phyloP scores from a whole-genome alignment of 2,113 vertebrate genomes.

The Rafetus swinhoei region DNA sequence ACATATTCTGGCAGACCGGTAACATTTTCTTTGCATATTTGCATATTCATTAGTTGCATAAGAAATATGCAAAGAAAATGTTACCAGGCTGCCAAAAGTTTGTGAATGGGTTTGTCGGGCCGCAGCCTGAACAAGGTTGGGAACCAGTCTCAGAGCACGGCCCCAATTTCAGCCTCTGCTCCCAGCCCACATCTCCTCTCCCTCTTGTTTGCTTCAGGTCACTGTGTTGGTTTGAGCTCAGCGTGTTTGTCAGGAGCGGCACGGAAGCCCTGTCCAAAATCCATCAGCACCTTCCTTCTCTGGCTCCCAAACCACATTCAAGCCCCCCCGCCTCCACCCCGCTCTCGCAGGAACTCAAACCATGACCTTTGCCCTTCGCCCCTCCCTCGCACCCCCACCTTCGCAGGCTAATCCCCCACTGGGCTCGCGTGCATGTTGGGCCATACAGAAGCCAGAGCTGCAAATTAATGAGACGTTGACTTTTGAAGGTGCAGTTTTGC shows the following conservation, averaged over 20 bases:
- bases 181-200: no score
- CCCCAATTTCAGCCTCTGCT: background rate
- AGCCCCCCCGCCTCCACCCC: accelerated
- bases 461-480: background rate
- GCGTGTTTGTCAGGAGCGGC: background rate
- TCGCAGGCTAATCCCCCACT: conserved; percentile 39
- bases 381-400: background rate
- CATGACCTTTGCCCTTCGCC: accelerated
- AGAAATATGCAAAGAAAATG: no score
- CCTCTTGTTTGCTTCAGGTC: background rate
- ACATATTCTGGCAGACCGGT: no score
- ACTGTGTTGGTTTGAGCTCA: background rate
- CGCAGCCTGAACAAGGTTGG: no score
- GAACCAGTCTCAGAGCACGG: background rate
- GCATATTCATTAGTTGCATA: no score
- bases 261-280: background rate
- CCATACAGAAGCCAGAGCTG: no score
- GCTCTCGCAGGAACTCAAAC: background rate
- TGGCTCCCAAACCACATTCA: background rate
- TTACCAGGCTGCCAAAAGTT: no score
- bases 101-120: no score
- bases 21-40: no score
- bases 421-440: background rate
- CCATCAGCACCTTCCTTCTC: background rate
- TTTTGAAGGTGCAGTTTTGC: background rate